Conservation (phyloP, 2,113 vertebrate genomes). For the Mastomys natalensis region DNA sequence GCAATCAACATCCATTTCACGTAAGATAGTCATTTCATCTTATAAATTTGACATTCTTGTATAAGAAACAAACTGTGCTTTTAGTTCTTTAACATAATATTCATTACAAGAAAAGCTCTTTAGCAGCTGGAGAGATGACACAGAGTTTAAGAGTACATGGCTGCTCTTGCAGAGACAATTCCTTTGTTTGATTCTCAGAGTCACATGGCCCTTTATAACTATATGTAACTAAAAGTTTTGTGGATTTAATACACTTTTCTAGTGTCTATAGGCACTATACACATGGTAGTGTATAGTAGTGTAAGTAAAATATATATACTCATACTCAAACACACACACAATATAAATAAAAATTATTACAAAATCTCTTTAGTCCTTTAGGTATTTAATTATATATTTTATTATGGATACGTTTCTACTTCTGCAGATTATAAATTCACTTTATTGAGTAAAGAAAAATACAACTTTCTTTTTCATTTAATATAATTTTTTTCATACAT, state of each 20-base stretch:
- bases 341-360: neutral
- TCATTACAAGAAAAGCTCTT: neutral
- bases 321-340: too few species aligned
- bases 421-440: neutral
- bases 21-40: neutral
- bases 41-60: too few species aligned
- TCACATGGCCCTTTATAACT: neutral
- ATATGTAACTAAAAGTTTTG: neutral
- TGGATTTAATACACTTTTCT: neutral
- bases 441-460: neutral
- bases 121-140: neutral
- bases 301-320: neutral
- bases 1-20: neutral
- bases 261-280: neutral
- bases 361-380: neutral
- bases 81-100: too few species aligned
- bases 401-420: neutral
- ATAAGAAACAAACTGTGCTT: too few species aligned
- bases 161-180: too few species aligned
- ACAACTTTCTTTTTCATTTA: neutral
- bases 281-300: neutral
- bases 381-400: neutral
- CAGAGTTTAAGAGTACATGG: too few species aligned
- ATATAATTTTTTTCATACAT: neutral
- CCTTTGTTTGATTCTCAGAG: too few species aligned